Conservation (phyloP, 2,888 invertebrate species). For the Tenthredo notha region DNA sequence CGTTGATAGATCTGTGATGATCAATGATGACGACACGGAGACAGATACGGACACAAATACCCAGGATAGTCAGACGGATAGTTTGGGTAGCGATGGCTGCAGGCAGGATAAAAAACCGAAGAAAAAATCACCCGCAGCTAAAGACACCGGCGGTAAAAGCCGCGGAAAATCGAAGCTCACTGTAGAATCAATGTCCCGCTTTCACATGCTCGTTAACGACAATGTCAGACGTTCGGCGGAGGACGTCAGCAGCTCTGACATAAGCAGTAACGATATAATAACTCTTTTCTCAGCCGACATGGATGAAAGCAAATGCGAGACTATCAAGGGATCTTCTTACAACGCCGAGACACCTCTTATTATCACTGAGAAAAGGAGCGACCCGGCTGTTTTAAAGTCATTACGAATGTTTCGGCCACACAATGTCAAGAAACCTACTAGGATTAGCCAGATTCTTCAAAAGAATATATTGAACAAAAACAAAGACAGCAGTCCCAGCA, state of each 20-base stretch:
- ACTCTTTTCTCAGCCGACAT: constrained; percentile 75
- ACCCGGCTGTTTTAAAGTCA: constrained; percentile 80
- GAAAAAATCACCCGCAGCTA: constrained; percentile 61
- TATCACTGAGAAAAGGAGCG: constrained; percentile 77
- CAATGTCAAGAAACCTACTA: constrained; percentile 70
- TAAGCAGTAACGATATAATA: constrained; percentile 74
- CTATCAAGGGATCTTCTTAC: constrained; percentile 74
- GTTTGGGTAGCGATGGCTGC: constrained; percentile 78
- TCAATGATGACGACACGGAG: constrained; percentile 60
- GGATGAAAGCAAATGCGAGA: constrained; percentile 75
- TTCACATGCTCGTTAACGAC: constrained; percentile 74
- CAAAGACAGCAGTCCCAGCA: constrained; percentile 29
- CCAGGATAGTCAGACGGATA: constrained; percentile 78
- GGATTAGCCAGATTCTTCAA: constrained; percentile 66
- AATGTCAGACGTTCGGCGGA: constrained; percentile 69
- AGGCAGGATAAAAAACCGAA: constrained; percentile 63
- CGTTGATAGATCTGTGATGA: constrained; percentile 19
- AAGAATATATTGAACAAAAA: constrained; percentile 66
- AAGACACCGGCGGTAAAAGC: constrained; percentile 70
- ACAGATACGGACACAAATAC: constrained; percentile 79
- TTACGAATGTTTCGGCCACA: constrained; percentile 80
- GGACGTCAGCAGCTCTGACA: constrained; percentile 71
- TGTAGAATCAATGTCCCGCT: constrained; percentile 75
- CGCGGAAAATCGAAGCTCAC: constrained; percentile 78
- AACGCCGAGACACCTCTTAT: constrained; percentile 73